Percentiles rank a stretch among this genome's conserved stretches.
These are phyloP conservation scores for Knipowitschia caucasica DNA, from an alignment of 2,797 vertebrate genomes.

Conservation along the genomic window DNA sequence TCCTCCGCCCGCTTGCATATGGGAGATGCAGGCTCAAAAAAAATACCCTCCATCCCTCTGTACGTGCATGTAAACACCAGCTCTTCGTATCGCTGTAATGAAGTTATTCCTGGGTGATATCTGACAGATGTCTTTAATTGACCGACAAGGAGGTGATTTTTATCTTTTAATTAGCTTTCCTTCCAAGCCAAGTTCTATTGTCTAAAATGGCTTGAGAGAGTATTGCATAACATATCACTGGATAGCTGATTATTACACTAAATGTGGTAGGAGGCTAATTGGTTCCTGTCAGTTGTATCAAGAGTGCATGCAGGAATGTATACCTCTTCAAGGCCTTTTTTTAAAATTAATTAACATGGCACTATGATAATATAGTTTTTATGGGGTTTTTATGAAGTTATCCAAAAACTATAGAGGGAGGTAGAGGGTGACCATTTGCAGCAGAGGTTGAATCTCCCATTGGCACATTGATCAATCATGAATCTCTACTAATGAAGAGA, in stretches of 20 bases:
- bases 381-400: background rate
- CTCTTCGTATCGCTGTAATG: conserved; percentile 56
- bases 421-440: too few species aligned
- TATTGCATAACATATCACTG: conserved; percentile 71
- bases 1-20: conserved; percentile 27
- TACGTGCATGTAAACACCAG: conserved; percentile 17
- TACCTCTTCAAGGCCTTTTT: conserved; percentile 19
- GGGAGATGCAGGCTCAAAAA: conserved; percentile 11
- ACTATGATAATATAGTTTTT: conserved; percentile 6
- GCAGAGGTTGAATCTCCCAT: too few species aligned
- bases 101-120: conserved; percentile 65
- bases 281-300: conserved; percentile 48
- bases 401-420: too few species aligned
- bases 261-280: conserved; percentile 61
- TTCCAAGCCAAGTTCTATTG: conserved; percentile 58
- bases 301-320: conserved; percentile 35
- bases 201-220: conserved; percentile 63
- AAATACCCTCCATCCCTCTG: conserved; percentile 10
- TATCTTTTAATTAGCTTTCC: conserved; percentile 77
- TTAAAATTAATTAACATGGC: background rate
- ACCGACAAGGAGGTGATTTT: conserved; percentile 67
- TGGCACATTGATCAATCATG: too few species aligned
- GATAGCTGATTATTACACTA: conserved; percentile 59
- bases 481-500: too few species aligned
- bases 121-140: conserved; percentile 70